Conservation (phyloP, 2,797 vertebrate genomes). For the Hipposideros larvatus region DNA sequence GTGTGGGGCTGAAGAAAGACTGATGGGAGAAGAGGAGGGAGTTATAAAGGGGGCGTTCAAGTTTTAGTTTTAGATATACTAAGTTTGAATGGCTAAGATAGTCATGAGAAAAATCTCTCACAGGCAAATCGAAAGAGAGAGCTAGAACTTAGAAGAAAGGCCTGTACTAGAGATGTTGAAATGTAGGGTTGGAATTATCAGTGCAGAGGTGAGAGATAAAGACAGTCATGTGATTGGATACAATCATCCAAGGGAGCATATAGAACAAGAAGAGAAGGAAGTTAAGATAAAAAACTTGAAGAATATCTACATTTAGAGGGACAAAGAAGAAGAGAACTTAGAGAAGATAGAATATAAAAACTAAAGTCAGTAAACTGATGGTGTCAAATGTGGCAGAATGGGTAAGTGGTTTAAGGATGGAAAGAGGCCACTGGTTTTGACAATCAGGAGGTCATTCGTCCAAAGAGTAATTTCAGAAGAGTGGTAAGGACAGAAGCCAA, state of each 20-base stretch:
- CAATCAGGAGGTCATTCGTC: background rate
- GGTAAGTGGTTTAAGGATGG: background rate
- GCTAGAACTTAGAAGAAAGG: background rate
- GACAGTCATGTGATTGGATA: background rate
- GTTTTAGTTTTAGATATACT: background rate
- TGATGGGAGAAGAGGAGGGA: background rate
- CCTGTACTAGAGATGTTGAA: background rate
- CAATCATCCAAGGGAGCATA: background rate
- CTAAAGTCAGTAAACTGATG: background rate
- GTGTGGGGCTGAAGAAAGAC: background rate
- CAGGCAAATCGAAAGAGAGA: background rate
- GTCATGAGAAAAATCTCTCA: background rate
- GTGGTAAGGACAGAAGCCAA: background rate
- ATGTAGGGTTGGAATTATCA: background rate
- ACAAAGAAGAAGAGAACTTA: background rate
- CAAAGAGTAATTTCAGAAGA: slow-evolving; percentile 12
- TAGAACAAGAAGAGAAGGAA: background rate
- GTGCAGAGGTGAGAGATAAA: background rate
- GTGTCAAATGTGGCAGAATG: background rate
- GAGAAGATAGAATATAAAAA: background rate
- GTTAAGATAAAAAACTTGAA: background rate
- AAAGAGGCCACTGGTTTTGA: slow-evolving; percentile 2
- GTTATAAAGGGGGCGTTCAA: background rate
- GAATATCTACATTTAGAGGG: background rate
- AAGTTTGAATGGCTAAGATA: slow-evolving; percentile 26